phyloP scores from a whole-genome alignment of 2,888 invertebrate genomes.

The Chorisops tibialis region DNA sequence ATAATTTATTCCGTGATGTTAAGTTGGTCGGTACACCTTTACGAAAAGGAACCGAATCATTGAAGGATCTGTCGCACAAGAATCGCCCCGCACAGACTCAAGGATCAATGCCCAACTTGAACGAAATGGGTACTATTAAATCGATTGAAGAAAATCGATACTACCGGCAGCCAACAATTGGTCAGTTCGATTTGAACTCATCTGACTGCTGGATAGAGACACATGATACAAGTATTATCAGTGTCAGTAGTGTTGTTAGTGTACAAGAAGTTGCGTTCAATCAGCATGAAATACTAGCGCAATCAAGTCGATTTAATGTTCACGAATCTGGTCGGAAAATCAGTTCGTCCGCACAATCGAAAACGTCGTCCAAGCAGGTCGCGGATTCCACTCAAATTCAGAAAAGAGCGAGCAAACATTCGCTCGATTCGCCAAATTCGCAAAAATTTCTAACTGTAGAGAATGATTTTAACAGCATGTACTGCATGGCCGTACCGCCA shows the following conservation, averaged over 20 bases:
- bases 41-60: conserved; percentile 48
- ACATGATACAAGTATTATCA: background rate
- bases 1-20: conserved; percentile 45
- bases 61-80: conserved; percentile 45
- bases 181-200: conserved; percentile 31
- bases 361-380: background rate
- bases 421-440: background rate
- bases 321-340: conserved; percentile 39
- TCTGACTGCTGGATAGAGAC: conserved; percentile 37
- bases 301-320: conserved; percentile 51
- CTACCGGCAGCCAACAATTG: conserved; percentile 33
- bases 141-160: conserved; percentile 52
- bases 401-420: conserved; percentile 1
- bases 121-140: conserved; percentile 47
- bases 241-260: conserved; percentile 43
- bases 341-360: background rate
- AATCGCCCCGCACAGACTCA: conserved; percentile 41
- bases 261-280: conserved; percentile 44
- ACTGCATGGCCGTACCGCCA: conserved; percentile 41
- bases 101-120: conserved; percentile 52
- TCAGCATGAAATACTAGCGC: conserved; percentile 50
- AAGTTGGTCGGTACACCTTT: conserved; percentile 46
- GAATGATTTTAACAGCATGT: background rate
- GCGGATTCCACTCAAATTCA: background rate
- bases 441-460: background rate